Evolutionary conservation across 2,797 vertebrate genomes (phyloP).

Genomic region (Propithecus deckenii): DNA sequence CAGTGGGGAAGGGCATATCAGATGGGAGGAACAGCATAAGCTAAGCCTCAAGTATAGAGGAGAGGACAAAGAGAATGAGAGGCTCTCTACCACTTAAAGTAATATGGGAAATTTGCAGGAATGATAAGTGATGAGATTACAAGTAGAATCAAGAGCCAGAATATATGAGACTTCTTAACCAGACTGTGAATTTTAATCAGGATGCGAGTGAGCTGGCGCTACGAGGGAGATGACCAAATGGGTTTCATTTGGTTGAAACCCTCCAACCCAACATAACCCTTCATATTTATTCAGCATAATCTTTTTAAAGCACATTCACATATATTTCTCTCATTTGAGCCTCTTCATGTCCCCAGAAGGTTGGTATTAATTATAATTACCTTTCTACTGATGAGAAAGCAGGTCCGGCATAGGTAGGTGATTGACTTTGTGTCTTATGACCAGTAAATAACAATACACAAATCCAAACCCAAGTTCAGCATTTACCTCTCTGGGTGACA

Average conservation of each 20-base stretch:
- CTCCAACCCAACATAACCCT: background rate
- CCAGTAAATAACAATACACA: background rate
- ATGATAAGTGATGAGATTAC: accelerated
- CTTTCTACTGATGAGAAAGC: background rate
- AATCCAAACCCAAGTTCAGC: background rate
- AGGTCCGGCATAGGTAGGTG: background rate
- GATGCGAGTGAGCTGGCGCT: accelerated
- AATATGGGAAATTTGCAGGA: background rate
- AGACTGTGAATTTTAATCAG: background rate
- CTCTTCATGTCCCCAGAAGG: background rate
- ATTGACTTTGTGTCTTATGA: background rate
- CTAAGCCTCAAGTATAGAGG: background rate
- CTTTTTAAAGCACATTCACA: background rate
- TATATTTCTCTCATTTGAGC: background rate
- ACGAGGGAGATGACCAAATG: background rate
- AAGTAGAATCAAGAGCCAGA: background rate
- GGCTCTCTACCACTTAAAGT: too few relatives aligned
- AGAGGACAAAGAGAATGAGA: background rate
- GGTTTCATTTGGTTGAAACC: background rate
- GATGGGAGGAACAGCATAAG: background rate
- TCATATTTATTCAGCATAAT: background rate
- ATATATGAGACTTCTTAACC: background rate
- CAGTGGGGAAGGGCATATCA: background rate
- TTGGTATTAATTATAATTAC: background rate
- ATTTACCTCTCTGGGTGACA: background rate